These are phyloP conservation scores for Andricus grossulariae DNA, from an alignment of 1,140 invertebrate species.

Conservation along the genomic window DNA sequence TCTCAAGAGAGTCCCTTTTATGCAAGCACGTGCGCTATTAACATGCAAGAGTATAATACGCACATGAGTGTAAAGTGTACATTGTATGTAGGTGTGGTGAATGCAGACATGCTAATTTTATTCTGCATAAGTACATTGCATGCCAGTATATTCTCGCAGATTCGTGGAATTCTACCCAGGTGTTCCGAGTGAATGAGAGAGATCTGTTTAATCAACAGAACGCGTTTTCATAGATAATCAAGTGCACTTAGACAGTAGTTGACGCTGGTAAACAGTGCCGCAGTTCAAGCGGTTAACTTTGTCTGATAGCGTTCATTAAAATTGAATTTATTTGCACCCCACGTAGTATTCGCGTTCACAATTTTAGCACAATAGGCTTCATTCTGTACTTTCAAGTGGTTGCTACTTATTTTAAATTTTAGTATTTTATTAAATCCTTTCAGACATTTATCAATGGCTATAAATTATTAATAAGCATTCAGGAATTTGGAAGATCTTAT, in stretches of 20 bases:
- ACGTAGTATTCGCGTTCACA: no score
- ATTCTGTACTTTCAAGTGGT: not conserved
- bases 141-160: not conserved
- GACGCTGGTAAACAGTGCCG: conserved; percentile 3
- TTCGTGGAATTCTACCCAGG: conserved; percentile 17
- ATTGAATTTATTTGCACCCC: not conserved
- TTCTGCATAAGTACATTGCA: conserved; percentile 17
- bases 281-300: not conserved
- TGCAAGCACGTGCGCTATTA: conserved; percentile 2
- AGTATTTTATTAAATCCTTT: no score
- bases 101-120: conserved; percentile 1
- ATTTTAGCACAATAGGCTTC: not conserved
- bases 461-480: no score
- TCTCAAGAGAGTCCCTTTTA: not conserved
- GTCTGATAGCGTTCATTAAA: no score
- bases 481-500: no score
- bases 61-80: not conserved
- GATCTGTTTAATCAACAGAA: not conserved
- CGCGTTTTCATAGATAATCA: not conserved
- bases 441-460: no score
- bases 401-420: not conserved
- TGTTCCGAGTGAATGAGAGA: not conserved
- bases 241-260: not conserved
- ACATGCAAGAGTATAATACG: not conserved
- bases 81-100: not conserved